phyloP scores from a whole-genome alignment of 2,797 vertebrate species.

The Vespertilio murinus region DNA sequence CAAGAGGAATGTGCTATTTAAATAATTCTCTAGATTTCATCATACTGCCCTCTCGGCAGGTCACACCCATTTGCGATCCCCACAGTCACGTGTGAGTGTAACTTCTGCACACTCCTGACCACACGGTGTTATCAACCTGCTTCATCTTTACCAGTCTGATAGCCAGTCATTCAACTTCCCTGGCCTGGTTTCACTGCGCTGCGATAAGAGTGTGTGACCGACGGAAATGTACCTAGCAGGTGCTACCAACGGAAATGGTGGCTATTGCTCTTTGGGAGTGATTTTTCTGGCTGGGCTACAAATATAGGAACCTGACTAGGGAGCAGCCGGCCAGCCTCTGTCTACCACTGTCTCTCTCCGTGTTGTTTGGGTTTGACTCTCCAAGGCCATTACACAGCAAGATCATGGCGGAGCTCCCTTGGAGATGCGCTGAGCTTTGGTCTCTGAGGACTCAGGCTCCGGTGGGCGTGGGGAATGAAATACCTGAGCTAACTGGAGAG shows the following conservation, averaged over 20 bases:
- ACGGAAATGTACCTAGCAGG: neutral
- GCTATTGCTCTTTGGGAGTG: neutral
- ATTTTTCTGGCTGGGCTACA: neutral
- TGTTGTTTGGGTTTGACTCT: neutral
- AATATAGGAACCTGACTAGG: neutral
- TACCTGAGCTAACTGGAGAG: neutral
- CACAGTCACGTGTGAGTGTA: neutral
- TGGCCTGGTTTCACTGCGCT: neutral
- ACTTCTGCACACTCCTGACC: neutral
- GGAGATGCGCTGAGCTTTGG: neutral
- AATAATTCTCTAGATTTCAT: slow-evolving; percentile 7
- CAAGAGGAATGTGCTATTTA: neutral
- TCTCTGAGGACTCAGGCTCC: neutral
- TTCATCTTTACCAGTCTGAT: neutral
- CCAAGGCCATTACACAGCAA: neutral
- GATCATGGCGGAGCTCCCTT: neutral
- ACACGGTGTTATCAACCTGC: neutral
- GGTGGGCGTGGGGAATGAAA: neutral
- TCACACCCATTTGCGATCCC: neutral
- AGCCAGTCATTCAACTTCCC: neutral
- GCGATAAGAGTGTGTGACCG: neutral
- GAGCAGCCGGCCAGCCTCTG: neutral
- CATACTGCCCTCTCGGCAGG: neutral
- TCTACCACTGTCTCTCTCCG: neutral
- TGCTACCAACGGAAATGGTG: neutral